A percentile compares a stretch with the other conserved stretches of the same genome.
These are phyloP conservation scores for Thalassaphorura encarpata DNA, from an alignment of 1,140 invertebrate species.

Conservation along the genomic window DNA sequence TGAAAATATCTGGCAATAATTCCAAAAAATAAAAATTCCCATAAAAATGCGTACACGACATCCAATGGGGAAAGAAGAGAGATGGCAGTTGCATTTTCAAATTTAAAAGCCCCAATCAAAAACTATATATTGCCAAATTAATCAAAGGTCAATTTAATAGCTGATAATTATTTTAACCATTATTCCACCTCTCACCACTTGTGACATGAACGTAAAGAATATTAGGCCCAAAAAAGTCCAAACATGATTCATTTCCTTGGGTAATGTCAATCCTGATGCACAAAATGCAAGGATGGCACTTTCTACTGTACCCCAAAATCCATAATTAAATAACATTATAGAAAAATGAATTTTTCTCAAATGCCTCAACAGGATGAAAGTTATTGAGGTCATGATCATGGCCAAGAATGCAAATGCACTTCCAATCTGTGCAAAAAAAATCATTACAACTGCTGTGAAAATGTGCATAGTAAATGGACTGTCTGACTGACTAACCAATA, in stretches of 20 bases:
- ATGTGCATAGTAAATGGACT: not conserved
- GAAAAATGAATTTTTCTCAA: conserved; percentile 4
- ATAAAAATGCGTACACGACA: too few relatives aligned
- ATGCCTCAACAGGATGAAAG: too few relatives aligned
- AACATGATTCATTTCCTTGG: not conserved
- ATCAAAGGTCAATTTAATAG: not conserved
- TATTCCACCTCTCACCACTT: too few relatives aligned
- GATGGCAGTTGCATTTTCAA: too few relatives aligned
- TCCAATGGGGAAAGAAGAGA: too few relatives aligned
- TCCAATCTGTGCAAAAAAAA: not conserved
- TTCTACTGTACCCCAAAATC: conserved; percentile 17
- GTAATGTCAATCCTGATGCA: conserved; percentile 1
- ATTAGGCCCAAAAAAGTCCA: not conserved
- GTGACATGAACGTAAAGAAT: not conserved
- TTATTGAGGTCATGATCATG: not conserved
- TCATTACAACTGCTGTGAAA: not conserved
- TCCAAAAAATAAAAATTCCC: too few relatives aligned
- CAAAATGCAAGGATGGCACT: conserved; percentile 1
- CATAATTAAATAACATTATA: not conserved
- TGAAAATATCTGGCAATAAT: too few relatives aligned
- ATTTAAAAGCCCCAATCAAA: too few relatives aligned
- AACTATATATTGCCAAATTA: not conserved
- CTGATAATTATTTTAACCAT: not conserved
- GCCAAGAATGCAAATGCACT: not conserved
- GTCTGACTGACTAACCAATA: not conserved